Evolutionary conservation across 2,797 vertebrate genomes (phyloP).

Genomic region (Ciconia nigra): DNA sequence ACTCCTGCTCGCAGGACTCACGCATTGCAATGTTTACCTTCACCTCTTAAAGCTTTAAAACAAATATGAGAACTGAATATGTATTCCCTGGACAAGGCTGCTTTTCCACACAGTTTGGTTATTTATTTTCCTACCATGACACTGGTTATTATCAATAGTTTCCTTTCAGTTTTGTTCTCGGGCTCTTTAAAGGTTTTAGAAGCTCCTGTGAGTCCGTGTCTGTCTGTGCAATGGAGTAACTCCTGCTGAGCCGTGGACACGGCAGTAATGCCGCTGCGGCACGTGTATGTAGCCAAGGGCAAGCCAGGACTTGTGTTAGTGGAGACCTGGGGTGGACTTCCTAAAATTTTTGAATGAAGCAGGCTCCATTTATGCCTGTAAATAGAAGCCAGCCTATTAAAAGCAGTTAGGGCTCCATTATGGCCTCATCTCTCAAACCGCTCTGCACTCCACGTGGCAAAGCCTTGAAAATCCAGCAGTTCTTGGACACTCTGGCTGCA

Average conservation of each 20-base stretch:
- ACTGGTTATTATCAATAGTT: not conserved
- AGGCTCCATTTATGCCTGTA: not conserved
- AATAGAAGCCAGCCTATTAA: not conserved
- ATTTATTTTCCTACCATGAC: not conserved
- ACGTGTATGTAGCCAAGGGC: accelerated
- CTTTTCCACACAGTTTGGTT: not conserved
- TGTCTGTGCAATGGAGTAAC: not conserved
- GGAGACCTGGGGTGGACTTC: not conserved
- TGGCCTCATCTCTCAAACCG: not conserved
- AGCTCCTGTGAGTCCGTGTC: accelerated
- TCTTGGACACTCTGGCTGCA: not conserved
- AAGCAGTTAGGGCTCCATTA: not conserved
- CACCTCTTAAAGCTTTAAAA: not conserved
- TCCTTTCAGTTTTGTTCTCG: not conserved
- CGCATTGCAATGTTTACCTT: not conserved
- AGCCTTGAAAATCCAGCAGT: not conserved
- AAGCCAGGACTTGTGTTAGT: not conserved
- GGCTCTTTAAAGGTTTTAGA: not conserved
- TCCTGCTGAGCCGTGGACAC: not conserved
- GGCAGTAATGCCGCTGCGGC: accelerated
- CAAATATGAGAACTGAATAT: not conserved
- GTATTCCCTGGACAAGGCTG: not conserved
- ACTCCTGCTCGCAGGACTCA: not conserved
- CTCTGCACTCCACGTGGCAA: not conserved
- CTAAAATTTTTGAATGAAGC: not conserved